Base-by-base conservation (phyloP, 2,113 vertebrate genomes). In the Channa maculata region DNA sequence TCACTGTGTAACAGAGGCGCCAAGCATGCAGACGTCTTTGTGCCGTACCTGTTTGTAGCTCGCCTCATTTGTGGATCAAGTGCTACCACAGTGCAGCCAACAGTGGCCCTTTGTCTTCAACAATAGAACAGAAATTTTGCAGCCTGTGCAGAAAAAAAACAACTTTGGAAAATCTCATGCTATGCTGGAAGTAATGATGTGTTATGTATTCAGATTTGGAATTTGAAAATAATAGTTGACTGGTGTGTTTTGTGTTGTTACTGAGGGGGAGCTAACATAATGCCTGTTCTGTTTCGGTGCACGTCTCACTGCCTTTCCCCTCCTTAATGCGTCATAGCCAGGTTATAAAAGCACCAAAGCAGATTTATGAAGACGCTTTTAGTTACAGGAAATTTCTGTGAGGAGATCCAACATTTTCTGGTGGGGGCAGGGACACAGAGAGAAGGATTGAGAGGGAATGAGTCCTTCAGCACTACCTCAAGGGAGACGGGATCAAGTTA, bases 321-420 rank as follows among this genome's bases (percentile, higher is more conserved):
- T 89, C 76, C 50, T 89, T 92, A 92, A 89, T 92, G 90, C 80
- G 73, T 92, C 91, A 89, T 79, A 85, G 89, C 82, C 81, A 80
- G 84, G 89, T 91, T 90, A 85, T 82, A 79, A 90, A 92, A 80
- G 83, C 82, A 68, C 79, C 86, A 68, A 41, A 10, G 45, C 14
- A 88, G 86, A 93, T 92, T 93, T 92, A 92, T 79, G 83, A 75
- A 86, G 88, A 85, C 82, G 80, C 79, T 88, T 92, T 90, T 85
- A 83, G 90, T 93, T 89, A 84, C 90, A 92, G 91, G 91, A 91
- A 91, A 92, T 89, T 87, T 88, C 39, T 38, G 71, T 41, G 79
- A 79, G 8, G 24, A 80, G 76, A 83, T 88, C 58, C 50, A 79
- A 67, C 70, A 53, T n/a, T 78, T 74, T 84, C 67, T 34, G 41